A percentile compares a stretch with the other conserved stretches of the same genome.
These are phyloP conservation scores for Trichechus manatus DNA, from an alignment of 2,113 vertebrate species.

Conservation along the genomic window DNA sequence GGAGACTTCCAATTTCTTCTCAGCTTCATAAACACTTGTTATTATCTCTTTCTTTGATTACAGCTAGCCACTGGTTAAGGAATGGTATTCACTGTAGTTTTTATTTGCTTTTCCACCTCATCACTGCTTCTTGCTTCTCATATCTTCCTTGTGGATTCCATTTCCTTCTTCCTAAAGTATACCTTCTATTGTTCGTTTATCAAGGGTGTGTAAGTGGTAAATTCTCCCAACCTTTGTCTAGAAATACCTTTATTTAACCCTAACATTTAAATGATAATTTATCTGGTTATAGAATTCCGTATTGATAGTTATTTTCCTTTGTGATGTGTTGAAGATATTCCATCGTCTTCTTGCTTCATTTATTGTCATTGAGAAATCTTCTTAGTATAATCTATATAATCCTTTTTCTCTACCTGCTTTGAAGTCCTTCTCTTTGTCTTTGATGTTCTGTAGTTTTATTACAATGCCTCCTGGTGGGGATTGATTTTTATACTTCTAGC, in stretches of 20 bases:
- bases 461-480: background rate
- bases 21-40: background rate
- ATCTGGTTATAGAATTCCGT: background rate
- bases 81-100: background rate
- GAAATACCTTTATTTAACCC: background rate
- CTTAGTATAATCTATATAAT: background rate
- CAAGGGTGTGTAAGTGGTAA: background rate
- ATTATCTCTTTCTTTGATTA: background rate
- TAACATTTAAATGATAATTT: background rate
- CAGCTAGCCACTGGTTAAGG: background rate
- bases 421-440: constrained; percentile 28
- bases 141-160: background rate
- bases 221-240: constrained; percentile 18
- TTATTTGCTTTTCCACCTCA: background rate
- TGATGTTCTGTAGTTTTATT: background rate
- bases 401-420: background rate
- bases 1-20: background rate
- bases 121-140: background rate
- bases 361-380: background rate
- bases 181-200: background rate
- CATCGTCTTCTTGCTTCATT: background rate
- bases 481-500: constrained; percentile 11
- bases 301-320: background rate
- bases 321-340: background rate
- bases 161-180: background rate